Evolutionary conservation across 2,113 vertebrate genomes (phyloP), one percentile per base, ranked within the genome.

Genomic region (Pteropus alecto): DNA sequence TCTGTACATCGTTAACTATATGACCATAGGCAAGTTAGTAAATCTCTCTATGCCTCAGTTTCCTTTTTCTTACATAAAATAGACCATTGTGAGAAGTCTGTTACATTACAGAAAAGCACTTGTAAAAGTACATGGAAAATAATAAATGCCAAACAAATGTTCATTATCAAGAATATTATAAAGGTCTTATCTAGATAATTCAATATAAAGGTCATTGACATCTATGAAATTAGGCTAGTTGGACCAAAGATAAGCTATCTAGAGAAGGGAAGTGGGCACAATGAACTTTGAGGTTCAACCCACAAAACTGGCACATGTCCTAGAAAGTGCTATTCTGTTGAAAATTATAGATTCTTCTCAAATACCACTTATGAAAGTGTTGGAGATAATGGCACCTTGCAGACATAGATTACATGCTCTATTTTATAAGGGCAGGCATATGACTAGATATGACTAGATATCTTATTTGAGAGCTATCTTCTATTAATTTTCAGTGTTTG

Each of bases 11-110:
- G 26, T 56, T 87, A 74, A 61, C 33, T 56, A 5, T 18, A 22
- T 28, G 22, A 58, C 26, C 7, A 54, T 28, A 7, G 28, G 1
- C 70, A 88, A 51, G 9, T 74, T 63, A 67, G 24, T 21, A n/a
- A 89, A 43, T 7, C 13, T 84, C 21, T 78, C 13, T 90, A 24
- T 33, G 68, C 0, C 14, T 89, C 76, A 35, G 24, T 48, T 91
- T 78, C 22, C n/a, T 73, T 93, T 93, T 38, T 41, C 3, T 96
- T 90, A 87, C 13, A 83, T 68, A 33, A 89, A 91, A 95, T 28
- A 46, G 48, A 2, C 38, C 90, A 6, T 67, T 89, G 43, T 26
- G 28, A 61, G 76, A 95, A 84, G 91, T 35, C 65, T 14, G 33
- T 38, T 71, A 87, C 8, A 65, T 60, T 71, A 71, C 7, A 13